Percentiles rank a stretch among this genome's conserved stretches.
These are phyloP conservation scores for Troides aeacus DNA, from an alignment of 2,888 invertebrate species.

Conservation along the genomic window DNA sequence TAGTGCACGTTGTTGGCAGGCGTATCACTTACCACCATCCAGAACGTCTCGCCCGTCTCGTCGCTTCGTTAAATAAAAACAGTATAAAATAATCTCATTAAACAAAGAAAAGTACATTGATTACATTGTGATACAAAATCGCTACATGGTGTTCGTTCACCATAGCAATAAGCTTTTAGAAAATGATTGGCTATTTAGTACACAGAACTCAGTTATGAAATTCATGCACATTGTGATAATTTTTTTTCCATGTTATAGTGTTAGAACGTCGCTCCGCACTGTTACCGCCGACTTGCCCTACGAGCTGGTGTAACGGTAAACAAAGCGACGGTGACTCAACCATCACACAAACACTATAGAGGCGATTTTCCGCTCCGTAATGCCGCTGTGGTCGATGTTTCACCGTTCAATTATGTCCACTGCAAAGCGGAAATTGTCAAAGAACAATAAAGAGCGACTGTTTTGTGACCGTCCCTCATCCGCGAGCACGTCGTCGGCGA, in stretches of 20 bases:
- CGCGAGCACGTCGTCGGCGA: conserved; percentile 23
- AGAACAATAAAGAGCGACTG: conserved; percentile 26
- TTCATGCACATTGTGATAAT: background rate
- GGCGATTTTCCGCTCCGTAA: conserved; percentile 64
- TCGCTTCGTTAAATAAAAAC: too few relatives aligned
- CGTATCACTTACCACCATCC: too few relatives aligned
- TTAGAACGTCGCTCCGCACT: background rate
- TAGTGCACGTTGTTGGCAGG: too few relatives aligned
- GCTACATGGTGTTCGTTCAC: too few relatives aligned
- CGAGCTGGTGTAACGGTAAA: conserved; percentile 53
- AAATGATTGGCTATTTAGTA: too few relatives aligned
- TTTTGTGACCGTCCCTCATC: conserved; percentile 24
- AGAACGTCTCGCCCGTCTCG: too few relatives aligned
- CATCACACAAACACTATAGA: conserved; percentile 54
- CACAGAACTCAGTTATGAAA: too few relatives aligned
- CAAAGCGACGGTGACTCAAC: conserved; percentile 50
- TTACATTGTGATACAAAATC: too few relatives aligned
- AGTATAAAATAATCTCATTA: too few relatives aligned
- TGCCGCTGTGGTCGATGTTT: conserved; percentile 39
- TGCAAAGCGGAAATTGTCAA: conserved; percentile 26
- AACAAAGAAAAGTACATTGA: too few relatives aligned
- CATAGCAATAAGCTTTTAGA: too few relatives aligned
- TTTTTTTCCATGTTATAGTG: background rate
- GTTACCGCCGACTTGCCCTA: conserved; percentile 24
- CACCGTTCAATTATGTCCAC: conserved; percentile 29